Percentiles rank a stretch among this genome's conserved stretches.
Evolutionary conservation across 1,140 invertebrate genomes (phyloP).

Genomic region (Drosophila lowei): DNA sequence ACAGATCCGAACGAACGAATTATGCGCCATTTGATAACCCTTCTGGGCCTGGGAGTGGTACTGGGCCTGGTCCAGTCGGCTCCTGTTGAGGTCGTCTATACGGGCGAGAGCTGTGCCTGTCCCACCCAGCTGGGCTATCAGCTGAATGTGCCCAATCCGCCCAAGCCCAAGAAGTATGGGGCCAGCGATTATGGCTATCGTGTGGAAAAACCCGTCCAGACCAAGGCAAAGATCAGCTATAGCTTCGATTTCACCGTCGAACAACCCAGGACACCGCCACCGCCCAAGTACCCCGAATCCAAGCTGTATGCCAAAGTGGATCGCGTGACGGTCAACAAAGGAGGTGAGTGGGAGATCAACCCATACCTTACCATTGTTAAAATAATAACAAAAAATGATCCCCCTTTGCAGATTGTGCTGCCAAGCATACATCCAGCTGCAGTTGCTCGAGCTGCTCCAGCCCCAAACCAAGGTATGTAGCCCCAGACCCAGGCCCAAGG

Average conservation of each 20-base stretch:
- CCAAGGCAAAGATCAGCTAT: slow-evolving; percentile 75
- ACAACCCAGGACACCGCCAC: slow-evolving; percentile 61
- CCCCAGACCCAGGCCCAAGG: slow-evolving; percentile 10
- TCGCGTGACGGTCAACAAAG: slow-evolving; percentile 62
- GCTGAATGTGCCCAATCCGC: slow-evolving; percentile 63
- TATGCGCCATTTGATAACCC: slow-evolving; percentile 16
- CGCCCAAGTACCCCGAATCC: slow-evolving; percentile 44
- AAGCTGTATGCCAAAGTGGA: slow-evolving; percentile 75
- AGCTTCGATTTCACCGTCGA: slow-evolving; percentile 77
- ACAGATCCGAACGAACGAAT: not conserved
- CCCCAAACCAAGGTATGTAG: slow-evolving; percentile 73
- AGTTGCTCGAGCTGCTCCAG: slow-evolving; percentile 62
- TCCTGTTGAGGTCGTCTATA: slow-evolving; percentile 70
- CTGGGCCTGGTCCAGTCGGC: slow-evolving; percentile 7
- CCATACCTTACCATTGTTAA: too few species aligned
- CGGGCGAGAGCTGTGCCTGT: slow-evolving; percentile 69
- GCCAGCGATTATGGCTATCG: slow-evolving; percentile 67
- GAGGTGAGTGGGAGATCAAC: slow-evolving; percentile 42
- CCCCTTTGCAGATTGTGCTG: slow-evolving; percentile 54
- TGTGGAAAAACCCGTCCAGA: slow-evolving; percentile 67
- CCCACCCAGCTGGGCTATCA: slow-evolving; percentile 69
- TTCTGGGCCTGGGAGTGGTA: slow-evolving; percentile 14
- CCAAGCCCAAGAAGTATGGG: slow-evolving; percentile 49
- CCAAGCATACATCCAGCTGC: slow-evolving; percentile 45
- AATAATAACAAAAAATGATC: too few species aligned